Evolutionary conservation across 2,113 vertebrate genomes (phyloP), one percentile per base, ranked within the genome.

Genomic region (Aythya baeri): DNA sequence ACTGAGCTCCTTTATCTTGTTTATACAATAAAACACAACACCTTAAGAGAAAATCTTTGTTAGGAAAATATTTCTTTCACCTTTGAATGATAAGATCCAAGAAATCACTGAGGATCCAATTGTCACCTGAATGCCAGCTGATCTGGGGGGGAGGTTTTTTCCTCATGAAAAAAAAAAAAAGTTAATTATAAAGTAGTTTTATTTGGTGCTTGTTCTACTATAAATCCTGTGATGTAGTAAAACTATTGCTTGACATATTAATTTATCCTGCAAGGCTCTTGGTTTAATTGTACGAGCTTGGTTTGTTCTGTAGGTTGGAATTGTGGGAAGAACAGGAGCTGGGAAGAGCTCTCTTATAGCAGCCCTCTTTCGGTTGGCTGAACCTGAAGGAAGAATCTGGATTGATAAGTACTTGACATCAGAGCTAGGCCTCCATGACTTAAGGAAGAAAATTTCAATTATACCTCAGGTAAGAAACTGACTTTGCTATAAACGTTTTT

Each of bases 391-490:
- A 26, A 98, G 96, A 95, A 99, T 99, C 96, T 98, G 98, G 97
- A 98, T 99, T 73, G 99, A 99, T 59, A 98, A 98, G 3, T 68
- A 99, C 90, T 93, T 98, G 97, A 99, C 98, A 20, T 98, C 98
- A 17, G 98, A 99, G 94, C 98, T 99, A 26, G 99, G 99, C 70
- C 98, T 99, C 36, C 99, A 99, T 21, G 99, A 99, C 96, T 98
- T 99, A 94, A 97, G 99, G 41, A 98, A 98, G 97, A 99, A 98
- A 97, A 99, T 99, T 98, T 99, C 99, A 34, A 99, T 99, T 98
- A 99, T 99, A 93, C 99, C 99, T 96, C 99, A 99, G 98, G 99
- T 99, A 97, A 84, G 94, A 88, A 58, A 57, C 32, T 78, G 73
- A 34, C 84, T 83, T 68, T 62, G 70, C 78, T 57, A 1, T 32